A percentile compares a stretch with the other conserved stretches of the same genome.
Conservation (phyloP, 2,113 vertebrate species). For the Catharus minimus region DNA sequence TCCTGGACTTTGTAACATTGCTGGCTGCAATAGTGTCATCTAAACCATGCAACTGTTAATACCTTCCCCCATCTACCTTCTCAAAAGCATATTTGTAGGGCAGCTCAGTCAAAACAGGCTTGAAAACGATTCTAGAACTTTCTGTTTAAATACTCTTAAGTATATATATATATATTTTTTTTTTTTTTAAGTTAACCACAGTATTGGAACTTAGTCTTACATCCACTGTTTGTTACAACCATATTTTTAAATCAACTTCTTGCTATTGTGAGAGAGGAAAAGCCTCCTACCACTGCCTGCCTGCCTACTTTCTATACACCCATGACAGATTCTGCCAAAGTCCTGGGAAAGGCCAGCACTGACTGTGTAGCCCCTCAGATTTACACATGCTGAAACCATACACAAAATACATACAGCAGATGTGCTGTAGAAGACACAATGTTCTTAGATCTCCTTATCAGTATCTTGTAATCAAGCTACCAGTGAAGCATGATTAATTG, state of each 20-base stretch:
- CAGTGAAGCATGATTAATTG: not conserved
- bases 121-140: slow-evolving; percentile 20
- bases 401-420: not conserved
- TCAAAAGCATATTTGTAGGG: not conserved
- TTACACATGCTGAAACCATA: not conserved
- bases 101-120: not conserved
- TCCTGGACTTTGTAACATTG: not conserved
- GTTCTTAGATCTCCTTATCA: not conserved
- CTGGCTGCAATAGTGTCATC: not conserved
- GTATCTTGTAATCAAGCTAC: not conserved
- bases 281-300: not conserved
- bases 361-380: not conserved
- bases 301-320: not conserved
- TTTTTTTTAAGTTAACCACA: not conserved
- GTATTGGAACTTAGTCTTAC: slow-evolving; percentile 4
- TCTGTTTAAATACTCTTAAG: slow-evolving; percentile 15
- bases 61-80: not conserved
- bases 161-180: too few species aligned
- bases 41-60: not conserved
- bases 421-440: not conserved
- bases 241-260: slow-evolving; percentile 19
- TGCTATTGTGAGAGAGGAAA: not conserved
- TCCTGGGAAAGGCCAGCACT: not conserved
- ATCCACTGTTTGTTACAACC: slow-evolving; percentile 17
- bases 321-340: not conserved